These are phyloP conservation scores for Pinctada fucata DNA, from an alignment of 2,888 invertebrate species.

Conservation along the genomic window DNA sequence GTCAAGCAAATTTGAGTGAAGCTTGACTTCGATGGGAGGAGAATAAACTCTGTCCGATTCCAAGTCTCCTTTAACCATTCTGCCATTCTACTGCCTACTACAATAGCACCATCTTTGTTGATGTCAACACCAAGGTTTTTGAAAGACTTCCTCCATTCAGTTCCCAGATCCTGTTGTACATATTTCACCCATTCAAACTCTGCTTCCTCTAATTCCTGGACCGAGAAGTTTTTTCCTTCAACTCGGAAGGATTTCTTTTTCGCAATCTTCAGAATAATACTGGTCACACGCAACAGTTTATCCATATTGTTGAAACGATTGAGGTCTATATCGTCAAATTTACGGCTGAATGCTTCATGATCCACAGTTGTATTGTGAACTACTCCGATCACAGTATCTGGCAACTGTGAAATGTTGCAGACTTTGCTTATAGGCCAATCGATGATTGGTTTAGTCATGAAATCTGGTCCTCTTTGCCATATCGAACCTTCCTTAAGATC, in stretches of 20 bases:
- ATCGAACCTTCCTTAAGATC: background rate
- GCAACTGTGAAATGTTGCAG: background rate
- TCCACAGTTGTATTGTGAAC: too few relatives aligned
- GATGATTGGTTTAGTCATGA: constrained; percentile 2
- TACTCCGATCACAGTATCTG: too few relatives aligned
- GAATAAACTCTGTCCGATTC: constrained; percentile 20
- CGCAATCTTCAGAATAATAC: constrained; percentile 7
- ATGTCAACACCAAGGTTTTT: background rate
- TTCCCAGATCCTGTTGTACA: background rate
- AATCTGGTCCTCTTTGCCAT: constrained; percentile 22
- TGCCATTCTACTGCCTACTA: constrained; percentile 18
- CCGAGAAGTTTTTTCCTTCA: background rate
- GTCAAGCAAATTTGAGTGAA: constrained; percentile 3
- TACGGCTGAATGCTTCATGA: too few relatives aligned
- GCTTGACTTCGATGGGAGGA: constrained; percentile 5
- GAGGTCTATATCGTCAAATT: constrained; percentile 1
- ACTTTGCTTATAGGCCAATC: constrained; percentile 19
- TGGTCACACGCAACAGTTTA: constrained; percentile 5
- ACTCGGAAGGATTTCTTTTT: constrained; percentile 2
- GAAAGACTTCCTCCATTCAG: background rate
- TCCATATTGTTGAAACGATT: background rate
- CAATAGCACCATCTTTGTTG: background rate
- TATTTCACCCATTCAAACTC: constrained; percentile 8
- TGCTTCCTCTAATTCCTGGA: constrained; percentile 11
- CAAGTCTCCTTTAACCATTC: constrained; percentile 17